These are phyloP conservation scores for Pelecanoides urinatrix DNA, from an alignment of 2,113 vertebrate genomes.

Conservation along the genomic window DNA sequence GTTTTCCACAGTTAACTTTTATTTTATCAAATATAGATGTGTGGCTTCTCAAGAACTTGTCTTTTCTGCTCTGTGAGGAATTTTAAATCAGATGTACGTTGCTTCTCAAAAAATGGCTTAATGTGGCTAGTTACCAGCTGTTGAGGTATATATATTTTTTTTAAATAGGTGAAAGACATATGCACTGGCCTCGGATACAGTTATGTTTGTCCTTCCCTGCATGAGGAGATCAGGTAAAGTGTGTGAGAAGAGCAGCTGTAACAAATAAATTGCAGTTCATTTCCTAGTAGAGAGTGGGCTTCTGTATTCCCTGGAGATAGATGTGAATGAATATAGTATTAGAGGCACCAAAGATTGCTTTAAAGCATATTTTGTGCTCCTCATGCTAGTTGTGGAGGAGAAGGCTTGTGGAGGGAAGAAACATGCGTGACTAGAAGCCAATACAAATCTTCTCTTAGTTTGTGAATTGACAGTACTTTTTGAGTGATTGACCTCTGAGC, in stretches of 20 bases:
- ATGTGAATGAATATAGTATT: background rate
- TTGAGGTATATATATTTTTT: background rate
- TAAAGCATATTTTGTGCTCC: background rate
- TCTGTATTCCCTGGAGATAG: background rate
- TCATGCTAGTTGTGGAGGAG: background rate
- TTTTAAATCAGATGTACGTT: background rate
- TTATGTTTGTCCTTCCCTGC: background rate
- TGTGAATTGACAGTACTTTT: background rate
- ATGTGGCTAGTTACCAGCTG: background rate
- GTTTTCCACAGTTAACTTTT: background rate
- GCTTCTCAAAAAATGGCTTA: background rate
- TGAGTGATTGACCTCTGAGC: background rate
- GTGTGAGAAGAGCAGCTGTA: background rate
- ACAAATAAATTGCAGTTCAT: background rate
- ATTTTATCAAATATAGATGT: background rate
- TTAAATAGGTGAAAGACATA: background rate
- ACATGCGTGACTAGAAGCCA: background rate
- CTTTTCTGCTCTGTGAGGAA: background rate
- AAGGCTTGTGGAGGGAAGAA: background rate
- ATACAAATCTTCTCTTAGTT: background rate
- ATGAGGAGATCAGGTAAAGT: background rate
- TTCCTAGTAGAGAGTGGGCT: background rate
- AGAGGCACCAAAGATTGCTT: background rate
- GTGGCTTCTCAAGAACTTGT: background rate
- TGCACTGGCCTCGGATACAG: rapidly evolving